Conservation (phyloP, 2,888 invertebrate genomes). For the Nemapogon koenigi region DNA sequence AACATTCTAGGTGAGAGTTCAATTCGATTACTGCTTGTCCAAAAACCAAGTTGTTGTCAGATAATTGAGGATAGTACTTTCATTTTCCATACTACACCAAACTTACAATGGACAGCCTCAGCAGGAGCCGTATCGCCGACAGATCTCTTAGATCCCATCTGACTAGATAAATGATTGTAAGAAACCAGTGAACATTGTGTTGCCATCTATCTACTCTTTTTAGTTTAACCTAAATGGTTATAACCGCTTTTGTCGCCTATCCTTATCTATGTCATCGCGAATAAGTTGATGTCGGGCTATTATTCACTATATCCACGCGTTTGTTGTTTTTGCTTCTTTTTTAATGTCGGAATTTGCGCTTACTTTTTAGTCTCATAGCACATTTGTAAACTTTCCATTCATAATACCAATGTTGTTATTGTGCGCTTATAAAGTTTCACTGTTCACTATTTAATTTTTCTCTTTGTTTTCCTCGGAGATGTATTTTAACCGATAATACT, state of each 20-base stretch:
- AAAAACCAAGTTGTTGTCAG: constrained; percentile 20
- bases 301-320: no score
- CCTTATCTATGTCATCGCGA: constrained; percentile 6
- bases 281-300: constrained; percentile 3
- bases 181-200: constrained; percentile 6
- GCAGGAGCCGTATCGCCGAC: constrained; percentile 20
- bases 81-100: constrained; percentile 19
- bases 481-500: no score
- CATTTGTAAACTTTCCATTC: no score
- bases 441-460: no score
- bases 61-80: constrained; percentile 16
- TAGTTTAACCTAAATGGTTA: constrained; percentile 9
- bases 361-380: no score
- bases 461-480: no score
- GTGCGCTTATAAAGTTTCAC: no score
- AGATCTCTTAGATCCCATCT: constrained; percentile 26
- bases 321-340: no score
- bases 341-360: no score
- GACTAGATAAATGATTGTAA: constrained; percentile 13
- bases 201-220: neutral
- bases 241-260: constrained; percentile 3
- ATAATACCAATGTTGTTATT: no score
- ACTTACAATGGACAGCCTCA: constrained; percentile 24
- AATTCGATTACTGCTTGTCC: constrained; percentile 28
- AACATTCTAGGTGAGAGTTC: constrained; percentile 23